Evolutionary conservation across 2,888 invertebrate genomes (phyloP).

Genomic region (Lomographa bimaculata): DNA sequence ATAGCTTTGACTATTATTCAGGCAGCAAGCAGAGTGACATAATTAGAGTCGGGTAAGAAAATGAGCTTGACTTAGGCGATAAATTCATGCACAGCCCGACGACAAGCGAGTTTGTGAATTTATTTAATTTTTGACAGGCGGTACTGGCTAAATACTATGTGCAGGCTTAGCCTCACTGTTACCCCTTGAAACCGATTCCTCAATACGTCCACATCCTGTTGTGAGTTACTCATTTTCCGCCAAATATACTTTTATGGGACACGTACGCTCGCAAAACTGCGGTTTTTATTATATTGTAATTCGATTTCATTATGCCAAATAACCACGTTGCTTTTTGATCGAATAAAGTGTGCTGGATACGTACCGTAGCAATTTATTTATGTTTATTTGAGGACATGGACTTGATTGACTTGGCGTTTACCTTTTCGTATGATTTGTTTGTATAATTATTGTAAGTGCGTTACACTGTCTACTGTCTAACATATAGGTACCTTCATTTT

Average conservation of each 20-base stretch:
- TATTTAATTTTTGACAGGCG: no score
- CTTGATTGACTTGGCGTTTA: slow-evolving; percentile 7
- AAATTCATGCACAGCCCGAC: no score
- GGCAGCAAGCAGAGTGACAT: no score
- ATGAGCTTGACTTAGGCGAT: no score
- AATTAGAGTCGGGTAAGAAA: no score
- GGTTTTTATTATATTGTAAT: slow-evolving; percentile 38
- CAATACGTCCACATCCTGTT: slow-evolving; percentile 28
- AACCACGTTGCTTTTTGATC: slow-evolving; percentile 24
- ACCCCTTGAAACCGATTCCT: slow-evolving; percentile 1
- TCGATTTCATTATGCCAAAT: slow-evolving; percentile 27
- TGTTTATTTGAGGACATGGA: slow-evolving; percentile 2
- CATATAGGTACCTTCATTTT: no score
- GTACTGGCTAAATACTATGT: no score
- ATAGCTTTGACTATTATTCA: no score
- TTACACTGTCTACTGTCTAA: no score
- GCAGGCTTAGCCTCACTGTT: not conserved
- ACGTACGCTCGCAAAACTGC: slow-evolving; percentile 30
- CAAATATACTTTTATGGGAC: slow-evolving; percentile 41
- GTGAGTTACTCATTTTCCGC: slow-evolving; percentile 40
- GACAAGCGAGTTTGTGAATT: no score
- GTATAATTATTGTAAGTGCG: no score
- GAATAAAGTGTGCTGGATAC: slow-evolving; percentile 14
- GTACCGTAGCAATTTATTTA: slow-evolving; percentile 4
- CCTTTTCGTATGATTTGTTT: not conserved